A percentile compares a stretch with the other conserved stretches of the same genome.
Evolutionary conservation across 2,113 vertebrate species (phyloP).

Genomic region (Camelus bactrianus): DNA sequence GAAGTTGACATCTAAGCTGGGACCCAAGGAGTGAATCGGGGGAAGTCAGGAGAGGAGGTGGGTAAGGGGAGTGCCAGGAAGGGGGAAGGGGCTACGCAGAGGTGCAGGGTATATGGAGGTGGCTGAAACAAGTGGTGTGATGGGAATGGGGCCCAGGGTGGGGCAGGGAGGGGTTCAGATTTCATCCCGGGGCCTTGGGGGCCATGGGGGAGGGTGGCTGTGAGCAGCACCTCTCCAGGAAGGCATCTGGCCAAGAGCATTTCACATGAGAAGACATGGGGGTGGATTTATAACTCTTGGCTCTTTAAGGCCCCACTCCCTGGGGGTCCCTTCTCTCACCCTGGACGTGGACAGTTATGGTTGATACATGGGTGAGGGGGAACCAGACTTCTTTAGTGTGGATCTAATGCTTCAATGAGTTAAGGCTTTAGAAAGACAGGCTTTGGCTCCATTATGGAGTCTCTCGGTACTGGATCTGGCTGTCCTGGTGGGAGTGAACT

Average conservation of each 20-base stretch:
- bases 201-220: not conserved
- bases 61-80: not conserved
- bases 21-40: not conserved
- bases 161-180: not conserved
- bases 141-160: not conserved
- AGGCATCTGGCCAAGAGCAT: not conserved
- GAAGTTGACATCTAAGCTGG: not conserved
- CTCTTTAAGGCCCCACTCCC: not conserved
- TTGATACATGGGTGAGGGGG: not conserved
- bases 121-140: fast-evolving
- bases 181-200: not conserved
- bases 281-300: too few species aligned
- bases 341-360: not conserved
- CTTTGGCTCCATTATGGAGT: not conserved
- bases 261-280: not conserved
- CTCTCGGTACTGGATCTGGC: not conserved
- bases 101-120: not conserved
- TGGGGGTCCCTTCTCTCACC: not conserved
- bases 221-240: not conserved
- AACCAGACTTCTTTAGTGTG: not conserved
- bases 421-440: not conserved
- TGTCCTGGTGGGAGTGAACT: not conserved
- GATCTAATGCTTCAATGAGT: not conserved
- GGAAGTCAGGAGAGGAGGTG: not conserved
- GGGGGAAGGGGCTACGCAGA: not conserved